Evolutionary conservation across 1,140 invertebrate species (phyloP), one percentile per base, ranked within the genome.

Genomic region (Heliconius himera): DNA sequence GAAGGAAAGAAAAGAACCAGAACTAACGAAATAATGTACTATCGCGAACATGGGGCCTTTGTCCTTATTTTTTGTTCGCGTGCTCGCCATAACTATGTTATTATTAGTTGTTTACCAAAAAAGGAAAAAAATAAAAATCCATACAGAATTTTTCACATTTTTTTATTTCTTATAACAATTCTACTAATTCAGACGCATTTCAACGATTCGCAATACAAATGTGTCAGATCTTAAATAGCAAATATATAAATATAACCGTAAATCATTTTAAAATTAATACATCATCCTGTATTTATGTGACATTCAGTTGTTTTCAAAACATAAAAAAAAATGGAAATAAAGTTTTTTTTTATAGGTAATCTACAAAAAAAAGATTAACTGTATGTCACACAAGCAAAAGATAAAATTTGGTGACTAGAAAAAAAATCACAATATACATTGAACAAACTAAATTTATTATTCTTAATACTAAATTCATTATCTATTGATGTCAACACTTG

Each of bases 161-260:
- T 79, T 81, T 85, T 85, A 85, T 87, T 87, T 84, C 84, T 87
- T 87, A 85, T 85, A 87, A 87, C 84, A 87, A 87, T 87, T 84
- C 84, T 87, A 87, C 86, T 83, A 83, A 82, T 80, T 83, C 74
- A 81, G 83, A 85, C 84, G 84, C 83, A 72, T 84, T 81, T 85
- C 83, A 87, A 87, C 86, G 85, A 85, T 85, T 85, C 78, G 86
- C 86, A 81, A 84, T 84, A 85, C 83, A 87, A 82, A 81, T 79
- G 77, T 81, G 77, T 80, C 79, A 76, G 76, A 74, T 81, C 77
- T 79, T 84, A 84, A 82, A 84, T 84, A 82, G 84, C 83, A 85
- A 70, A 70, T 82, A 82, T 85, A 85, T 83, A 85, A 70, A 70
- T 72, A 77, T 33, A 54, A 77, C 66, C 81, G 56, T 80, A 82